Evolutionary conservation across 2,888 invertebrate genomes (phyloP), one percentile per base, ranked within the genome.

Genomic region (Leptarthrus brevirostris): DNA sequence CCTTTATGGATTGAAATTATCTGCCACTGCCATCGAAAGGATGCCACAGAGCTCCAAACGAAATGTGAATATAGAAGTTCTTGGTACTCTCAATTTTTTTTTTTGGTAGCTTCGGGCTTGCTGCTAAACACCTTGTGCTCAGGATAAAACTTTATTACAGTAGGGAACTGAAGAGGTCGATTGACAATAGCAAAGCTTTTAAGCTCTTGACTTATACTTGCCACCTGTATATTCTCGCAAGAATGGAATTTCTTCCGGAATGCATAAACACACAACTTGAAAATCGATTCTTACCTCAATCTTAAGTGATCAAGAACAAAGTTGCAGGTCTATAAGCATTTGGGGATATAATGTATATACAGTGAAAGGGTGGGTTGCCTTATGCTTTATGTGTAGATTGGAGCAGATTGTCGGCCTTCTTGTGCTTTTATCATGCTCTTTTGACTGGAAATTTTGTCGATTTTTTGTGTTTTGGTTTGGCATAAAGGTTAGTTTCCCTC

Each of bases 171-270:
- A 66, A 66, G 49, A 44, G 47, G 47, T 66, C 36, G 66, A 66
- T 66, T 66, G 66, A 66, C 69, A 70, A 52, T n/a, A 53, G 53
- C 22, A 52, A 56, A 71, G 47, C 49, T 61, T 40, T 66, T 53
- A 69, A 61, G 40, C 44, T 69, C 56, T 66, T 69, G 66, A 61
- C 69, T 52, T 74, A 69, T 74, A 40, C 44, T 47, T 47, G 66
- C 49, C 44, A 66, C 20, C 26, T 47, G 47, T 49, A 66, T 30
- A 36, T 47, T 22, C 20, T 40, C 40, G 6, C 6, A 34, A 40
- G 40, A 40, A 6, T 20, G 40, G 40, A 22, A 56, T 16, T 36
- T 61, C 16, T 61, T 61, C 40, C 61, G 61, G 61, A 61, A 61
- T 61, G 61, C 61, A 61, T 61, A 61, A 61, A 61, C 54, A 54